Base-by-base conservation (phyloP, 1,140 invertebrate species). In the Bactericera cockerelli region DNA sequence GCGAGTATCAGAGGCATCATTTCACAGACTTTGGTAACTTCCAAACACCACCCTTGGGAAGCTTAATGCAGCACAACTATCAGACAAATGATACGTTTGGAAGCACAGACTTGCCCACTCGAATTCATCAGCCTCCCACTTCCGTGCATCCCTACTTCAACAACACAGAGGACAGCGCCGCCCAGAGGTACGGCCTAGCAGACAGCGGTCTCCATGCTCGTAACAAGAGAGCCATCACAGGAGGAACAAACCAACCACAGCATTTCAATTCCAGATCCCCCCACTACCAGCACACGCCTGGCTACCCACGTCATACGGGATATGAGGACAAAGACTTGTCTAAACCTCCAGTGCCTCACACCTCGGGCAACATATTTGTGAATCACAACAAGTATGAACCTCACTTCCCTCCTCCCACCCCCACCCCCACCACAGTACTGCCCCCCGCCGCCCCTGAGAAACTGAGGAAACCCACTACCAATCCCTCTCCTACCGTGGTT, bases 1-100 rank as follows among this genome's bases (percentile, higher is more conserved):
- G n/a, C 19, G 42, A 22, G 4, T 49, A 49, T 49, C 42, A 49
- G 19, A 49, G 42, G 22, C 42, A 49, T 16, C 42, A 49, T 22
- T 49, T 49, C n/a, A 49, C 42, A 10, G 42, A 49, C n/a, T 49
- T 49, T 49, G 42, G 42, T 19, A 49, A 49, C 22, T 49, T 49
- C 22, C 42, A 49, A 49, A 49, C 42, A 4, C 42, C 42, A 49
- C 42, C 42, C 22, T n/a, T 22, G 6, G 28, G 28, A 31, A 31
- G 13, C 28, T 31, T 13, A 6, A 16, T 49, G 19, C 42, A 49
- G n/a, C 42, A 49, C 22, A 49, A 22, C 22, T 49, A 49, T 49
- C 42, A 49, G 22, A 16, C n/a, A 49, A 49, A 22, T 49, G 42
- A 49, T 22, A 10, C 42, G 19, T 49, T 49, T 16, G 42, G 42